Conservation (phyloP, 2,113 vertebrate species). For the Chaetops frenatus region DNA sequence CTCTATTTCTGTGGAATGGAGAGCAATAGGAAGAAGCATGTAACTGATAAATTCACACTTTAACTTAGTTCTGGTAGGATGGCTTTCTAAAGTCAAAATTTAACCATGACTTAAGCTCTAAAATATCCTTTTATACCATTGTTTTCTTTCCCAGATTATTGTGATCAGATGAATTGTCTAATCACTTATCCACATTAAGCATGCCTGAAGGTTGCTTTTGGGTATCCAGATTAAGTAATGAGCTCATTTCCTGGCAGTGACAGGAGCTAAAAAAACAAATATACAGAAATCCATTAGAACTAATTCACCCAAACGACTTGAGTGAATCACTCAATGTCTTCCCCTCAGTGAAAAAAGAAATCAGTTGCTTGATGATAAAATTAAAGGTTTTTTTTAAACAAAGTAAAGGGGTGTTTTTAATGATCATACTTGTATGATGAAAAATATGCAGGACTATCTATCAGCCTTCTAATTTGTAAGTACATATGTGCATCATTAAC, state of each 20-base stretch:
- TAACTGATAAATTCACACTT: background rate
- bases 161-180: background rate
- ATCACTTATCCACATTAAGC: background rate
- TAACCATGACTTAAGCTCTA: background rate
- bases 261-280: constrained; percentile 18
- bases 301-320: constrained; percentile 6
- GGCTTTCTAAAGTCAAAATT: background rate
- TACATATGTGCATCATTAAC: background rate
- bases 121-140: background rate
- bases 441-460: background rate
- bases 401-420: background rate
- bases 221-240: background rate
- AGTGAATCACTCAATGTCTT: constrained; percentile 5
- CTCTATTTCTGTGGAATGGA: background rate
- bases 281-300: constrained; percentile 42
- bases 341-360: background rate
- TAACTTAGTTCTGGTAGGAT: background rate
- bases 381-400: background rate
- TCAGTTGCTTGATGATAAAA: background rate
- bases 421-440: background rate
- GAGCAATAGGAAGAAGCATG: background rate
- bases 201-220: background rate
- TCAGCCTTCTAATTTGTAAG: background rate
- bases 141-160: background rate
- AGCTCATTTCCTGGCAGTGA: constrained; percentile 1